Conservation (phyloP, 2,797 vertebrate genomes). For the Neoniphon sammara region DNA sequence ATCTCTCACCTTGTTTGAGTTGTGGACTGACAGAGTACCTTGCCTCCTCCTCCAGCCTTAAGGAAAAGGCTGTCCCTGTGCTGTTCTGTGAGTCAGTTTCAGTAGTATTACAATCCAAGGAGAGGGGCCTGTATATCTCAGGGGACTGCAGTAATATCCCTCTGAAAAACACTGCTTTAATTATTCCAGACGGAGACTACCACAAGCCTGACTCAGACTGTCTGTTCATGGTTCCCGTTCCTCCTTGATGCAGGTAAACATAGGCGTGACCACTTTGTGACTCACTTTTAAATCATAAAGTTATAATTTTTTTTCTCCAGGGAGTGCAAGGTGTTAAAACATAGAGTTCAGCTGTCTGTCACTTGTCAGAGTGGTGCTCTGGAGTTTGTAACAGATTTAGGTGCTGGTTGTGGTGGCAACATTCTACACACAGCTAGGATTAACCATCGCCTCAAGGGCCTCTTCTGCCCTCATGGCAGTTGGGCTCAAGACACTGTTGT, state of each 20-base stretch:
- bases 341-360: not conserved
- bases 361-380: not conserved
- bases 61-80: not conserved
- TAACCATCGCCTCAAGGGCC: too few species aligned
- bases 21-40: too few species aligned
- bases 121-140: conserved; percentile 10
- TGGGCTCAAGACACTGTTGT: conserved; percentile 40
- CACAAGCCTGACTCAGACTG: conserved; percentile 51
- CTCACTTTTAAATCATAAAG: conserved; percentile 38
- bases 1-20: too few species aligned
- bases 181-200: conserved; percentile 36
- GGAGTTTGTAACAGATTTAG: not conserved
- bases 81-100: conserved; percentile 15
- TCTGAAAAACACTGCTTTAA: conserved; percentile 36
- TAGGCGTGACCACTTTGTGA: conserved; percentile 50
- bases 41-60: not conserved
- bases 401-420: not conserved
- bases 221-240: conserved; percentile 34
- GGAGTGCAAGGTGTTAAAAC: not conserved
- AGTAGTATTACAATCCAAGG: conserved; percentile 16
- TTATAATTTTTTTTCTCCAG: conserved; percentile 10
- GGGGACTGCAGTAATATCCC: conserved; percentile 11
- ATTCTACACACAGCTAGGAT: not conserved
- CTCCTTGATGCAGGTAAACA: conserved; percentile 50
- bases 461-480: not conserved